These are phyloP conservation scores for Brevimyrus niger DNA, from an alignment of 2,113 vertebrate species.

Conservation along the genomic window DNA sequence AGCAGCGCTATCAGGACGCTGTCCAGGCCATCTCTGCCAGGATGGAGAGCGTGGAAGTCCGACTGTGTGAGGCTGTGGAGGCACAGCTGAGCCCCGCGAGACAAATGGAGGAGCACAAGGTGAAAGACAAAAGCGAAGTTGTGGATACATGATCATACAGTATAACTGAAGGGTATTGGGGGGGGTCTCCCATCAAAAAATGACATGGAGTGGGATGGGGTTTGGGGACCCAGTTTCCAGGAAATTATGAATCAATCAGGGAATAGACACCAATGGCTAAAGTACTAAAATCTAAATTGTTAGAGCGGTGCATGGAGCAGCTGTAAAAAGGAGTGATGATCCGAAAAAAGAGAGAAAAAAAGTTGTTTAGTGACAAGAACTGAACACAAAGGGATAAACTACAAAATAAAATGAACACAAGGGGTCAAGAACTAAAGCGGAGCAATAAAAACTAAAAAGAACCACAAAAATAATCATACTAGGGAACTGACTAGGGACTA, in stretches of 20 bases:
- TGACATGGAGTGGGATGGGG: not conserved
- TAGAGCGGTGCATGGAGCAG: not conserved
- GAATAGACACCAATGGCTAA: not conserved
- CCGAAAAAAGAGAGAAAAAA: not conserved
- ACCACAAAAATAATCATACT: not conserved
- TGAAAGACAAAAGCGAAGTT: conserved; percentile 39
- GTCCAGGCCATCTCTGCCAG: conserved; percentile 91
- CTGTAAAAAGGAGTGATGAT: not conserved
- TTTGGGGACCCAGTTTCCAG: not conserved
- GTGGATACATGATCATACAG: not conserved
- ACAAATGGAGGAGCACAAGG: conserved; percentile 96
- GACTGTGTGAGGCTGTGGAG: conserved; percentile 73
- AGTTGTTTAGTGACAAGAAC: not conserved
- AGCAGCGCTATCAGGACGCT: conserved; percentile 88
- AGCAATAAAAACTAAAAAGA: not conserved
- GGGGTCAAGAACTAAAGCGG: not conserved
- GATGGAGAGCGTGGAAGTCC: conserved; percentile 81
- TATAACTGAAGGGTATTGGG: not conserved
- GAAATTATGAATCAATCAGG: not conserved
- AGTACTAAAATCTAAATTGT: not conserved
- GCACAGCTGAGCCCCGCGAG: conserved; percentile 76
- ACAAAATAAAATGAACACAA: not conserved
- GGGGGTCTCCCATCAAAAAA: not conserved
- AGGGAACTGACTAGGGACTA: too few species aligned
- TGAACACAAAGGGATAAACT: not conserved